phyloP scores from a whole-genome alignment of 1,140 invertebrate species.

The Agrilus planipennis region DNA sequence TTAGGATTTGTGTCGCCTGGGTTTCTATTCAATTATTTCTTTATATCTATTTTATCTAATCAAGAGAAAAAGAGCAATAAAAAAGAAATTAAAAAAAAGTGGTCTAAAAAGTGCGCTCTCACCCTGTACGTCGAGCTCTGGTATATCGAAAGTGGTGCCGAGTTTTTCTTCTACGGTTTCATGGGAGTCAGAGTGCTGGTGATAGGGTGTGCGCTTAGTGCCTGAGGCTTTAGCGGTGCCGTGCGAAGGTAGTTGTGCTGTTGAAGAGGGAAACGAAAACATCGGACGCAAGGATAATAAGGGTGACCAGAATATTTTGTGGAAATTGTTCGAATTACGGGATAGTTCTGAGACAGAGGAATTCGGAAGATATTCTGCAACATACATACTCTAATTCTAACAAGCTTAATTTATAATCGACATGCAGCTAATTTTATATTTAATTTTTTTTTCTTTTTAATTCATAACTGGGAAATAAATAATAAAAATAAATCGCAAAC shows the following conservation, averaged over 20 bases:
- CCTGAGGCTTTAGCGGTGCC: constrained; percentile 28
- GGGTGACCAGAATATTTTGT: constrained; percentile 38
- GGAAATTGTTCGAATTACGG: constrained; percentile 44
- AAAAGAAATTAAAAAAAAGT: constrained; percentile 14
- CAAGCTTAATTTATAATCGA: no score
- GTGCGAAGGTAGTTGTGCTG: constrained; percentile 30
- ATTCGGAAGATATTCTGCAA: constrained; percentile 46
- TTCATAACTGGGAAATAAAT: no score
- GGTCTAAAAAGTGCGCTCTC: no score
- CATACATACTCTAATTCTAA: no score
- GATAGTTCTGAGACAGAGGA: constrained; percentile 42
- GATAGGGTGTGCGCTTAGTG: constrained; percentile 28
- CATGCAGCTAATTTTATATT: no score
- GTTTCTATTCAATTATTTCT: no score
- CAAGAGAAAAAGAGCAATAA: constrained; percentile 4
- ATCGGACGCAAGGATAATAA: constrained; percentile 43
- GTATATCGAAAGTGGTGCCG: constrained; percentile 26
- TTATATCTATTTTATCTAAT: no score
- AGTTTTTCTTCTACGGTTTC: constrained; percentile 34
- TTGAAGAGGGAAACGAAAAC: constrained; percentile 41
- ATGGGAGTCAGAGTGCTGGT: constrained; percentile 28
- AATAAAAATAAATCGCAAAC: no score
- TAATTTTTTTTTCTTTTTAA: no score
- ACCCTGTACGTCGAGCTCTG: constrained; percentile 29
- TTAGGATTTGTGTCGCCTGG: no score